Evolutionary conservation across 2,797 vertebrate genomes (phyloP), one percentile per base, ranked within the genome.

Genomic region (Zalophus californianus): DNA sequence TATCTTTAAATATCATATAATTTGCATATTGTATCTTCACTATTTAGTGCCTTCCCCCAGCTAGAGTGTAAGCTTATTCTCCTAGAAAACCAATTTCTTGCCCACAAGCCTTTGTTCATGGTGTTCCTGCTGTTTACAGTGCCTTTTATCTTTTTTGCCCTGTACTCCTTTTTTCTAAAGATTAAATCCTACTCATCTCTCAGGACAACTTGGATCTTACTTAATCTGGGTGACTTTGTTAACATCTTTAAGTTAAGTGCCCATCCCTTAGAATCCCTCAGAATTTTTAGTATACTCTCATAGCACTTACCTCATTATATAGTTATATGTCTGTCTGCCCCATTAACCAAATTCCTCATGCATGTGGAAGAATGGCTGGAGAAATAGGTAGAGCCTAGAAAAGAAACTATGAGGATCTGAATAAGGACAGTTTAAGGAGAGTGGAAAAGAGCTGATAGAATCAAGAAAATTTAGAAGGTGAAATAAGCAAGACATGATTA

Each of bases 141-240:
- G 10, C 29, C 60, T n/a, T 83, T 84, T 14, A 29, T 86, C 32
- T 68, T 73, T 86, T 96, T 83, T 91, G 52, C n/a, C 16, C 60
- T 77, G 27, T 91, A 38, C 66, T 83, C 38, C n/a, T 87, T 94
- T 87, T 86, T 68, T 94, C n/a, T 60, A 75, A 89, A 89, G 50
- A 66, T 54, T 64, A 94, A 68, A 91, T 58, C 64, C 35, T 90
- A 52, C 32, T 82, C 23, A 82, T 66, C 12, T 94, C 64, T 41
- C 15, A 72, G 38, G 75, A 73, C 16, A 95, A 23, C 13, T 18
- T 73, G 85, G 64, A 82, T 90, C 38, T 50, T 86, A 72, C 16
- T 62, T 86, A 66, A 48, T 86, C 27, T 68, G 12, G 12, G 27
- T 66, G 32, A 32, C 50, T 86, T 68, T 88, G 35, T 68, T 92